Base-by-base conservation (phyloP, 2,797 vertebrate species). In the Hirundo rustica region DNA sequence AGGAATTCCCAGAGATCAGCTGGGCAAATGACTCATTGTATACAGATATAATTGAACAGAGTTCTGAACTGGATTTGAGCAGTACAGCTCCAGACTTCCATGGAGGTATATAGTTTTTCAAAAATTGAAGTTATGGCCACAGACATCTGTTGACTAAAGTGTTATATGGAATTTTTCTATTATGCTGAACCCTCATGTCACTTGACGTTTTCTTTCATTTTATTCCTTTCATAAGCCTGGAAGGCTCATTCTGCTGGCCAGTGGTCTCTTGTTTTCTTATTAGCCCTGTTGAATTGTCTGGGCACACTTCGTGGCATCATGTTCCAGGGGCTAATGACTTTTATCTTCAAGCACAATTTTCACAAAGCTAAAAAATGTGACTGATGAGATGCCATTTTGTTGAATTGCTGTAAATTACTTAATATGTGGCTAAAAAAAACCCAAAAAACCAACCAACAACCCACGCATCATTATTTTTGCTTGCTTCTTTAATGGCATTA, bases 311-410 rank as follows among this genome's bases (percentile, higher is more conserved):
- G 23, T n/a, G 18, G 6, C 27, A 51, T 64, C 15, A 34, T 95
- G 29, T 77, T 71, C 30, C 27, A 88, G 66, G 26, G 38, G 79
- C 65, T 85, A 47, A 93, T 79, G 36, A 62, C 2, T 60, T 96
- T 82, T 79, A 23, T 58, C 94, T 95, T 96, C 87, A 94, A 96
- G 81, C 4, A 25, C 22, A 64, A 22, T 88, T 95, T 95, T 92
- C 45, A 64, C 51, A 40, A 85, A 85, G 29, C 34, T 86, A 65
- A 71, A 74, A 85, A 88, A 90, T 36, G 23, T 65, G 62, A 36
- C 42, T 71, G 45, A 50, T 51, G 20, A 62, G 72, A 53, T 40
- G 30, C 23, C 20, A 54, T 65, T 77, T 85, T 74, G 40, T 88
- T 80, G 45, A 48, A 30, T 71, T 75, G 51, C 50, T 94, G 54